A percentile compares a stretch with the other conserved stretches of the same genome.
Conservation (phyloP, 2,888 invertebrate genomes). For the Lumbricus terrestris region DNA sequence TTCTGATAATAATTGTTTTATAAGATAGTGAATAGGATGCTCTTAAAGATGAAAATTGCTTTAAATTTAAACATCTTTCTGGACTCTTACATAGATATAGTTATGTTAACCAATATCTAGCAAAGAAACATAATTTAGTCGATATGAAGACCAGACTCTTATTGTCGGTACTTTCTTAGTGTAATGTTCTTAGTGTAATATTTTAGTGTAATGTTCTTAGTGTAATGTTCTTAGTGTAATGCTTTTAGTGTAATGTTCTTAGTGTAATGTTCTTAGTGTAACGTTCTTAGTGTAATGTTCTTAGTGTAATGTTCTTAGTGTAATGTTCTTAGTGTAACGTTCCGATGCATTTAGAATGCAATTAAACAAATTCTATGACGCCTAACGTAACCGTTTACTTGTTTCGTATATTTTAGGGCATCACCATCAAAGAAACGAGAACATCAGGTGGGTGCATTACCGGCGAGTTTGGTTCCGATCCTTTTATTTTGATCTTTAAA, state of each 20-base stretch:
- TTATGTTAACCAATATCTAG: background rate
- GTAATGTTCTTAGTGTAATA: too few relatives aligned
- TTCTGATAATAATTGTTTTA: background rate
- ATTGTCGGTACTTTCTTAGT: background rate
- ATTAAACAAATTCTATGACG: background rate
- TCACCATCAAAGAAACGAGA: background rate
- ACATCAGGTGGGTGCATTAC: background rate
- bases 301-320: background rate
- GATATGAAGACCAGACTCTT: background rate
- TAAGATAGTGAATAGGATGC: background rate
- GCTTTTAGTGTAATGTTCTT: too few relatives aligned
- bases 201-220: background rate
- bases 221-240: too few relatives aligned
- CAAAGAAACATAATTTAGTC: background rate
- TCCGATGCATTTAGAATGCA: background rate
- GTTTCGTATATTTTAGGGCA: background rate
- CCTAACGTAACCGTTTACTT: background rate
- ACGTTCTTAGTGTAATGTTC: background rate
- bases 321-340: background rate
- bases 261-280: too few relatives aligned
- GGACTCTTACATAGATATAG: background rate
- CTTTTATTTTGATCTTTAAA: background rate
- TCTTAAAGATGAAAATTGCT: background rate
- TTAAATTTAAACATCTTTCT: background rate
- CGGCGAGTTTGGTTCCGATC: background rate